Evolutionary conservation across 2,888 invertebrate genomes (phyloP), one percentile per base, ranked within the genome.

Genomic region (Osmoderma eremita): DNA sequence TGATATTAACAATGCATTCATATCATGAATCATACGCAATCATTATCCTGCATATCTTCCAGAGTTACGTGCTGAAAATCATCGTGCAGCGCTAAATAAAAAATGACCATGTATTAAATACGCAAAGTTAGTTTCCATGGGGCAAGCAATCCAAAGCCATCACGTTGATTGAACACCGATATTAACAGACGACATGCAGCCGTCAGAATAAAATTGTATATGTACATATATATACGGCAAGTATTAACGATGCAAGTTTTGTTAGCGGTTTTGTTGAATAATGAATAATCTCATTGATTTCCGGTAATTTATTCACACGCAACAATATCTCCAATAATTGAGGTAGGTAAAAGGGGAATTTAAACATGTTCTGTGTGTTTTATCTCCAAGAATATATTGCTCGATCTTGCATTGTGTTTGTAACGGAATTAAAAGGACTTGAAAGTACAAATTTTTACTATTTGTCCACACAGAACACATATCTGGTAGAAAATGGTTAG

Each of bases 281-380:
- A 49, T 49, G 20, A 20, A 49, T 49, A 1, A 49, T 18, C 20
- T 10, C 18, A 49, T 49, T 49, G 49, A 49, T 49, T 49, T 49
- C 49, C 49, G 20, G 49, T 49, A 49, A 49, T 18, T 49, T 49
- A 49, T 49, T 49, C 49, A 49, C 49, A 49, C 22, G 49, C 49
- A 22, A 49, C 20, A 20, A 12, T 49, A n/a, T 30, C 8, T 6
- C 30, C 5, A 30, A 24, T 24, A 24, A 24, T 8, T 30, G 5
- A 30, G 30, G 1, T 10, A 6, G 6, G 30, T 5, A 8, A 10
- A 4, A 6, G 10, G 30, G 30, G 6, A 30, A 10, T 30, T 30
- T n/a, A n/a, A n/a, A n/a, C 3, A 5, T 30, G 5, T 30, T 30
- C 30, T 30, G 30, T 10, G 10, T 10, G 30, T 6, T 30, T 30